Percentiles rank a stretch among this genome's conserved stretches.
Evolutionary conservation across 2,113 vertebrate species (phyloP).

Genomic region (Menura novaehollandiae): DNA sequence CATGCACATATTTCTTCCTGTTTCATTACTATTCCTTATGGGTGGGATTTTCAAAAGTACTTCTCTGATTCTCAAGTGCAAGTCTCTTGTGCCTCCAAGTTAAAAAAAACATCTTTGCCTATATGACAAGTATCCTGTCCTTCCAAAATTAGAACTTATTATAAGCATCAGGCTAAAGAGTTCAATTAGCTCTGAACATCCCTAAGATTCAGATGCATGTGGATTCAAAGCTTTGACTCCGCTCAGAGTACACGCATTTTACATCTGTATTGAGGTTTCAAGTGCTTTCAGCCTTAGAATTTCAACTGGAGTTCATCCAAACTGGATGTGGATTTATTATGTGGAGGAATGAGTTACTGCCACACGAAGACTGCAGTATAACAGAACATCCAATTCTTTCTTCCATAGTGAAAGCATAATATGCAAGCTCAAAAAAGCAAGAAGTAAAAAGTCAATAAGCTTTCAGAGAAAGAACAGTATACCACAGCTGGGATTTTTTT

Average conservation of each 20-base stretch:
- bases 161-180: neutral
- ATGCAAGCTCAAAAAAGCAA: neutral
- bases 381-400: neutral
- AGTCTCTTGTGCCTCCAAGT: neutral
- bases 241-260: neutral
- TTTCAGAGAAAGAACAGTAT: neutral
- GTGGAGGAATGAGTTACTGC: slow-evolving; percentile 10
- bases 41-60: neutral
- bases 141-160: neutral
- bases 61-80: neutral
- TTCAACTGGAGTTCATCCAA: slow-evolving; percentile 16
- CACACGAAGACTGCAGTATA: neutral
- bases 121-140: neutral
- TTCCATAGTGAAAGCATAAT: neutral
- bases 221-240: neutral
- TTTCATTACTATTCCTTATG: neutral
- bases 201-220: neutral
- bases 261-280: neutral
- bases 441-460: neutral
- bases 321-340: neutral
- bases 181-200: neutral
- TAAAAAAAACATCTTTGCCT: neutral
- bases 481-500: neutral
- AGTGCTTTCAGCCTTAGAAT: neutral
- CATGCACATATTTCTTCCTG: neutral